Base-by-base conservation (phyloP, 2,797 vertebrate genomes). In the Peromyscus melanophrys region DNA sequence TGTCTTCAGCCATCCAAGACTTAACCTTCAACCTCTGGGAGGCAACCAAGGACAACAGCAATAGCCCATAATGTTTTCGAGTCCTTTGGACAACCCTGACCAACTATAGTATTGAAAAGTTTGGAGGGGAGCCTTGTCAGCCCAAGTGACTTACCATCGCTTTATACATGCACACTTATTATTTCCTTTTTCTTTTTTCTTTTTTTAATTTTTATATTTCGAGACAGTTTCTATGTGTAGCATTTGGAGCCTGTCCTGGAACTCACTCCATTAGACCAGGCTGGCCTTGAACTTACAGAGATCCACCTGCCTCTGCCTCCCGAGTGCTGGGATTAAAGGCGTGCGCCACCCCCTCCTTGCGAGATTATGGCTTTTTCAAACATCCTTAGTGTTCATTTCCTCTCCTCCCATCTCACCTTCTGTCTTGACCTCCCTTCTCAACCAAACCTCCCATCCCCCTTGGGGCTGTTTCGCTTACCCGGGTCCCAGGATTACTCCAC, bases 191-290 rank as follows among this genome's bases (percentile, higher is more conserved):
- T 49, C 46, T 49, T 10, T 46, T 6, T 46, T 46, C n/a, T n/a
- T n/a, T n/a, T n/a, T n/a, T 43, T 43, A 43, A 49, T 49, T 49
- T 49, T 49, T 1, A 49, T 49, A 11, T 49, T 49, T 49, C 49
- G 10, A 49, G 49, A 49, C 49, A 49, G 46, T 49, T 49, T 49
- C 49, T 52, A 0, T 52, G 49, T 52, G 49, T 2, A 13, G 49
- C 49, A 46, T 52, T 52, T 52, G 49, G 1, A 12, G 10, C 10
- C 2, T 52, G 11, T 52, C 49, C 49, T 52, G 49, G 49, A 52
- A 52, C 49, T 52, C 49, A 52, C 49, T 52, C n/a, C 0, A 0
- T 0, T 52, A 52, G 49, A 0, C 13, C 49, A 52, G 12, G 1
- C 49, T 13, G 49, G 49, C 49, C 49, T 52, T 2, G 12, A 49